phyloP scores from a whole-genome alignment of 2,888 invertebrate species.

The Heliconius charithonia region DNA sequence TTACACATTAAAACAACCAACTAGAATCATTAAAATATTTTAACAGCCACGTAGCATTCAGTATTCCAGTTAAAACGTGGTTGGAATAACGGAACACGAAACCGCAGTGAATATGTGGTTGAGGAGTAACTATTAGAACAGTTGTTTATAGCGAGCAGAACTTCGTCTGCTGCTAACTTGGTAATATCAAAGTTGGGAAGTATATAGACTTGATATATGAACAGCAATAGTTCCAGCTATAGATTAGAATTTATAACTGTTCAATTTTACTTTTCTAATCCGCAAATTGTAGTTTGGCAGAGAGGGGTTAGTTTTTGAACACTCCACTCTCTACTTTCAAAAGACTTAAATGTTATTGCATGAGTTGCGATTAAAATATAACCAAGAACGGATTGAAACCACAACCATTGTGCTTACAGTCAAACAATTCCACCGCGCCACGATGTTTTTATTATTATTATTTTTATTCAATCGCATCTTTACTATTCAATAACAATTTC shows the following conservation, averaged over 20 bases:
- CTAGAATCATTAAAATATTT: constrained; percentile 17
- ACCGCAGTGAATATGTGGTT: constrained; percentile 25
- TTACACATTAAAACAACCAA: neutral
- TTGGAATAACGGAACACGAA: constrained; percentile 8
- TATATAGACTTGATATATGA: neutral
- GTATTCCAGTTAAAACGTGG: constrained; percentile 13
- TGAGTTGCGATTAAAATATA: too few relatives aligned
- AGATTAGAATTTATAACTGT: neutral
- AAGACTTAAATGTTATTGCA: too few relatives aligned
- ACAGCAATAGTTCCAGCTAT: neutral
- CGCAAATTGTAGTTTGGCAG: neutral
- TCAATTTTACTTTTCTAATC: too few relatives aligned
- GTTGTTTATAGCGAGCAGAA: constrained; percentile 7
- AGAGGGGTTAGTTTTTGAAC: neutral
- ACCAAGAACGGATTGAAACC: too few relatives aligned
- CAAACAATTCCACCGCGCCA: too few relatives aligned
- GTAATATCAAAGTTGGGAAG: constrained; percentile 9
- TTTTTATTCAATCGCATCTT: too few relatives aligned
- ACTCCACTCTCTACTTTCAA: too few relatives aligned
- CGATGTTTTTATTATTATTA: too few relatives aligned
- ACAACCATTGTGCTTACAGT: too few relatives aligned
- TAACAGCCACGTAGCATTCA: constrained; percentile 14
- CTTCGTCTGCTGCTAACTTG: constrained; percentile 1
- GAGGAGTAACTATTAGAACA: constrained; percentile 18
- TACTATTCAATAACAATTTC: too few relatives aligned